A percentile compares a stretch with the other conserved stretches of the same genome.
These are phyloP conservation scores for Nesoenas mayeri DNA, from an alignment of 2,113 vertebrate genomes.

Conservation along the genomic window DNA sequence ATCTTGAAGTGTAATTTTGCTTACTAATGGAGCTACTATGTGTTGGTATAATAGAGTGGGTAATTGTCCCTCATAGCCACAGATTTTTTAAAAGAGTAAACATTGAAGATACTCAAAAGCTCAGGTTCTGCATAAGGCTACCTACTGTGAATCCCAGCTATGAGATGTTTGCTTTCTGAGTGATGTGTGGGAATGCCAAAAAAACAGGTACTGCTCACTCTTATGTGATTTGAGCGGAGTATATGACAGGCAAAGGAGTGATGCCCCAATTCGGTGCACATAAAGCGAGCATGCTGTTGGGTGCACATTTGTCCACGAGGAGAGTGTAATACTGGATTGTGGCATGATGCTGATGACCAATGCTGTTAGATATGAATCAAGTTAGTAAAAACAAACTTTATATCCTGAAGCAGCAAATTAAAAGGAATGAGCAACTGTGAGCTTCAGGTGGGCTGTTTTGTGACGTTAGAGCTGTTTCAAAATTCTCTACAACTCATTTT, in stretches of 20 bases:
- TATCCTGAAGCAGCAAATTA: not conserved
- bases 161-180: slow-evolving; percentile 5
- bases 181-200: not conserved
- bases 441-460: not conserved
- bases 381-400: not conserved
- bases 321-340: not conserved
- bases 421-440: not conserved
- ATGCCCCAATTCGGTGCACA: not conserved
- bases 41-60: not conserved
- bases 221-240: not conserved
- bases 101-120: not conserved
- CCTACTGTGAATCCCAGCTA: not conserved
- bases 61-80: not conserved
- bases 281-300: not conserved
- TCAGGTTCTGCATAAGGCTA: not conserved
- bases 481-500: not conserved
- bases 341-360: not conserved
- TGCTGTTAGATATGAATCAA: accelerated
- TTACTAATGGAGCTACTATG: not conserved
- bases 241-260: not conserved
- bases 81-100: not conserved
- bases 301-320: not conserved
- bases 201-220: not conserved
- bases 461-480: not conserved
- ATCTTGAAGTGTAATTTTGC: not conserved